phyloP scores from a whole-genome alignment of 2,113 vertebrate genomes.

The Coracopsis vasa region DNA sequence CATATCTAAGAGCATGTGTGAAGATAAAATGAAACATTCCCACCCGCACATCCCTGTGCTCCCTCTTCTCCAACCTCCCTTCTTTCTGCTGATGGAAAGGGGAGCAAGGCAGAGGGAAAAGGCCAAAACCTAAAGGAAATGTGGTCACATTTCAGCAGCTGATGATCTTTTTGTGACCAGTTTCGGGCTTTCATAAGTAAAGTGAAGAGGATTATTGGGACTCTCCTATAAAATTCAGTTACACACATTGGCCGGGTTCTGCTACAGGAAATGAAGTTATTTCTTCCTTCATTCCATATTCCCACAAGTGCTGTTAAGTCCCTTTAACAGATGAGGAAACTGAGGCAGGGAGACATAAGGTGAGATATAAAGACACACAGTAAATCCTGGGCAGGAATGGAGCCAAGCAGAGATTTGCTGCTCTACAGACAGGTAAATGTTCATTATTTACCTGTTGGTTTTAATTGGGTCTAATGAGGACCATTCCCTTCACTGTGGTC shows the following conservation, averaged over 20 bases:
- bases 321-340: background rate
- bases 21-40: background rate
- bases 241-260: background rate
- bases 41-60: fast-evolving
- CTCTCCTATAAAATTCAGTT: background rate
- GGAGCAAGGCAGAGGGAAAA: background rate
- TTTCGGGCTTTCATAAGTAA: background rate
- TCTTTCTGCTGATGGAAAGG: background rate
- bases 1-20: background rate
- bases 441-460: background rate
- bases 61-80: background rate
- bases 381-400: background rate
- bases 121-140: background rate
- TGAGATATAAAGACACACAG: fast-evolving
- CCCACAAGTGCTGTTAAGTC: background rate
- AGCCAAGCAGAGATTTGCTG: background rate
- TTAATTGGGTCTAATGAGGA: background rate
- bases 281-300: background rate
- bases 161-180: background rate
- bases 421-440: background rate
- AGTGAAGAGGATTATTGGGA: background rate
- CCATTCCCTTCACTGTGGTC: background rate
- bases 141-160: background rate
- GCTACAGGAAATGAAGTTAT: background rate
- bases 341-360: background rate